Evolutionary conservation across 2,888 invertebrate genomes (phyloP).

Genomic region (Platycheirus albimanus): DNA sequence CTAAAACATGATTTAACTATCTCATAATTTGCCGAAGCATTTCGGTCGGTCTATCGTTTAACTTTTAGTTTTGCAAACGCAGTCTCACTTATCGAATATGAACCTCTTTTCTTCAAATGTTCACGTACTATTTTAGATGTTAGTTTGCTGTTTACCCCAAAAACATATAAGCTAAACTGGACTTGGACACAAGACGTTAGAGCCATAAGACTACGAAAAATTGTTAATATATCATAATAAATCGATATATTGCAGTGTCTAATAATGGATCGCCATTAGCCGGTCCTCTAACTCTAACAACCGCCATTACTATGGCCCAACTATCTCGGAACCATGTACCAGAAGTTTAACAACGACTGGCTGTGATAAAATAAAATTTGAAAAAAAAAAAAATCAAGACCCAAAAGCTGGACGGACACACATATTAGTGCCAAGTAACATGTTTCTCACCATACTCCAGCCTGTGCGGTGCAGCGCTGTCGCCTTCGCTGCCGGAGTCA

Average conservation of each 20-base stretch:
- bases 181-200: constrained; percentile 9
- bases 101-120: constrained; percentile 45
- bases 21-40: constrained; percentile 68
- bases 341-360: constrained; percentile 36
- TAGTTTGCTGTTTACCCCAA: constrained; percentile 29
- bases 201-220: constrained; percentile 47
- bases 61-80: constrained; percentile 19
- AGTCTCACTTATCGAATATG: background rate
- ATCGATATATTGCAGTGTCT: constrained; percentile 70
- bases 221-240: constrained; percentile 69
- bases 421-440: constrained; percentile 56
- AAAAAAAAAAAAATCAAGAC: background rate
- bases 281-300: constrained; percentile 33
- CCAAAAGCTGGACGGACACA: constrained; percentile 39
- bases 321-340: constrained; percentile 46
- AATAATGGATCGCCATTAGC: constrained; percentile 69
- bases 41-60: constrained; percentile 26
- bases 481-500: background rate
- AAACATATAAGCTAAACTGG: constrained; percentile 41
- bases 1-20: constrained; percentile 72
- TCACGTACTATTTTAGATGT: constrained; percentile 13
- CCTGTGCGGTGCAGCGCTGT: constrained; percentile 13
- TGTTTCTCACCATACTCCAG: constrained; percentile 63
- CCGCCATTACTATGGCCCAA: constrained; percentile 4
- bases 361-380: constrained; percentile 27